Evolutionary conservation across 2,113 vertebrate genomes (phyloP).

Genomic region (Brachyhypopomus gauderio): DNA sequence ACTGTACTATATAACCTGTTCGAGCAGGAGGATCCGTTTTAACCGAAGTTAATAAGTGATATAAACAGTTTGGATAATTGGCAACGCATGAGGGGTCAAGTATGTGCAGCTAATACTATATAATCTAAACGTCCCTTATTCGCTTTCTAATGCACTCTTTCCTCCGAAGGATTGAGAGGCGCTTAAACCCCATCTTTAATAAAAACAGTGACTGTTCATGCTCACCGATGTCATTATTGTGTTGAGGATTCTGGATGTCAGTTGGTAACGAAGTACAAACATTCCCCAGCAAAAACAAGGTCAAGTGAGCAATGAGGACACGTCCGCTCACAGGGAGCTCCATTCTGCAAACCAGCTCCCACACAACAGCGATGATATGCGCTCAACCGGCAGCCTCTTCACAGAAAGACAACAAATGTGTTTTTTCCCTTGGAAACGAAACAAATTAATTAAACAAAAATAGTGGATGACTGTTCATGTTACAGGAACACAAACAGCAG

Average conservation of each 20-base stretch:
- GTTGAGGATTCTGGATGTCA: conserved; percentile 17
- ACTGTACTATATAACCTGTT: no score
- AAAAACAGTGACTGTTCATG: neutral
- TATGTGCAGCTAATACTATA: no score
- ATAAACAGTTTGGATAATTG: no score
- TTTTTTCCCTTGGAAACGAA: neutral
- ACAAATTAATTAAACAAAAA: neutral
- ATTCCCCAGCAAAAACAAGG: conserved; percentile 54
- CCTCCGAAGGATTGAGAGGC: neutral
- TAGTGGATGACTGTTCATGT: neutral
- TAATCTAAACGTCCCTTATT: no score
- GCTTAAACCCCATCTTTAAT: neutral
- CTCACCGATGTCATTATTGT: conserved; percentile 62
- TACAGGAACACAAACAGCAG: neutral
- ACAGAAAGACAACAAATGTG: neutral
- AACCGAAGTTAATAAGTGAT: no score
- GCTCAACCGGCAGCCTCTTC: neutral
- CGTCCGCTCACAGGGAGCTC: conserved; percentile 49
- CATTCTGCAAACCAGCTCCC: conserved; percentile 56
- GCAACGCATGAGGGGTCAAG: no score
- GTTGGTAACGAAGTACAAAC: conserved; percentile 51
- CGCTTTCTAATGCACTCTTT: neutral
- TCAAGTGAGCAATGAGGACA: conserved; percentile 57
- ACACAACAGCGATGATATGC: no score
- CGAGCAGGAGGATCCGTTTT: no score